Evolutionary conservation across 2,888 invertebrate genomes (phyloP).

Genomic region (Ornithoptera priamus): DNA sequence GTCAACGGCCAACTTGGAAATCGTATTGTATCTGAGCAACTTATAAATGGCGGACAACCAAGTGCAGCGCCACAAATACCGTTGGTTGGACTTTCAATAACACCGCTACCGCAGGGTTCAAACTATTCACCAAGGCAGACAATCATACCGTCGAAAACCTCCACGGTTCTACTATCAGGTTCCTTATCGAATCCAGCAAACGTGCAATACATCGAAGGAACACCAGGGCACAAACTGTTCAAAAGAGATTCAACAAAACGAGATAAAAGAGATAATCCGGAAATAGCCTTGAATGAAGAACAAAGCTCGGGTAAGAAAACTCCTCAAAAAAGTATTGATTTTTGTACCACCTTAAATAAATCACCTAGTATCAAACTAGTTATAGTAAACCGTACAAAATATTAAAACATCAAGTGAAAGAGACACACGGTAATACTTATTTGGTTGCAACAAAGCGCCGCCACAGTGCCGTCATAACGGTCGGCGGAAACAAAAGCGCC

Average conservation of each 20-base stretch:
- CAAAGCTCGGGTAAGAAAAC: slow-evolving; percentile 44
- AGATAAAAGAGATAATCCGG: slow-evolving; percentile 74
- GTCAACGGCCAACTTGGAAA: slow-evolving; percentile 83
- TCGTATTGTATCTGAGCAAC: slow-evolving; percentile 79
- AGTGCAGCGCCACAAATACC: slow-evolving; percentile 42
- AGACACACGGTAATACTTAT: background rate
- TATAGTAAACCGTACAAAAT: background rate
- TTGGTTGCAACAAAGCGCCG: background rate
- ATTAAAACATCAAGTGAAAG: background rate
- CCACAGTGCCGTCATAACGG: background rate
- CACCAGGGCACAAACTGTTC: slow-evolving; percentile 70
- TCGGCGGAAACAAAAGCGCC: too few species aligned
- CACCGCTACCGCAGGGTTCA: slow-evolving; percentile 46
- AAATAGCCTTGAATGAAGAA: slow-evolving; percentile 61
- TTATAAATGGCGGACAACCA: slow-evolving; percentile 60
- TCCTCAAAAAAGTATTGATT: background rate
- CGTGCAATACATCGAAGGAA: slow-evolving; percentile 82
- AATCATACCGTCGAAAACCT: slow-evolving; percentile 54
- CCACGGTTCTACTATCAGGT: slow-evolving; percentile 62
- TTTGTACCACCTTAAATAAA: background rate
- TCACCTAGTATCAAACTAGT: background rate
- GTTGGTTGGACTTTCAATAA: slow-evolving; percentile 38
- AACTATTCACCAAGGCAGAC: slow-evolving; percentile 44
- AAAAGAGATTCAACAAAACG: slow-evolving; percentile 72
- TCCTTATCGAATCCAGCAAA: slow-evolving; percentile 80